Conservation (phyloP, 1,140 invertebrate species). For the Sarcophaga peregrina region DNA sequence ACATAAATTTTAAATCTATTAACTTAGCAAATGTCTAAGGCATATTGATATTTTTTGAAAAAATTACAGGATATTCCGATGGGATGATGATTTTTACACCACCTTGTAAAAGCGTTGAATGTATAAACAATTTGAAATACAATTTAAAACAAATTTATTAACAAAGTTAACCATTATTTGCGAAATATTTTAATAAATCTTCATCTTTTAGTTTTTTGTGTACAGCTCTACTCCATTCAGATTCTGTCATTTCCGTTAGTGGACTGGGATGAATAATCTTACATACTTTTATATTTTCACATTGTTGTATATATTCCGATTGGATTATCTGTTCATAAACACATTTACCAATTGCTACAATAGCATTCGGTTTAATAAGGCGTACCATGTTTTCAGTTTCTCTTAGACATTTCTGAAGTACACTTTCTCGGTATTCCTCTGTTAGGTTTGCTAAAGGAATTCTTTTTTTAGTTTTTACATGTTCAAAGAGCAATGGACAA, state of each 20-base stretch:
- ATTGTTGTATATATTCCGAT: constrained; percentile 52
- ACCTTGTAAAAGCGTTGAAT: too few relatives aligned
- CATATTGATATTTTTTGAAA: too few relatives aligned
- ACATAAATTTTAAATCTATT: too few relatives aligned
- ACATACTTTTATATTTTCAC: constrained; percentile 71
- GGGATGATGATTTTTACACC: too few relatives aligned
- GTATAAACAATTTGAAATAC: too few relatives aligned
- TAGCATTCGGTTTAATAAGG: constrained; percentile 76
- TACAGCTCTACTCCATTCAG: constrained; percentile 83
- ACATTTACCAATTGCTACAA: constrained; percentile 86
- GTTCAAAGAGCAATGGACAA: constrained; percentile 88
- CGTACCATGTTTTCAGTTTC: constrained; percentile 76
- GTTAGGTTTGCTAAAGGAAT: constrained; percentile 83
- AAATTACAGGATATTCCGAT: too few relatives aligned
- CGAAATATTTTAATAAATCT: constrained; percentile 74
- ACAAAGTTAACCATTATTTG: not conserved
- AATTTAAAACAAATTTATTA: too few relatives aligned
- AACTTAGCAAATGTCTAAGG: too few relatives aligned
- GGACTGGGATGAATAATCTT: constrained; percentile 88
- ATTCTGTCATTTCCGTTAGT: constrained; percentile 75
- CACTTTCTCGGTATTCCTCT: constrained; percentile 71
- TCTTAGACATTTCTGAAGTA: constrained; percentile 75
- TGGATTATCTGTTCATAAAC: constrained; percentile 76
- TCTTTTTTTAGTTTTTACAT: constrained; percentile 80
- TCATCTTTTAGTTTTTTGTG: constrained; percentile 72